Percentiles rank a stretch among this genome's conserved stretches.
These are phyloP conservation scores for Callithrix jacchus DNA, from an alignment of 2,113 vertebrate species.

Conservation along the genomic window DNA sequence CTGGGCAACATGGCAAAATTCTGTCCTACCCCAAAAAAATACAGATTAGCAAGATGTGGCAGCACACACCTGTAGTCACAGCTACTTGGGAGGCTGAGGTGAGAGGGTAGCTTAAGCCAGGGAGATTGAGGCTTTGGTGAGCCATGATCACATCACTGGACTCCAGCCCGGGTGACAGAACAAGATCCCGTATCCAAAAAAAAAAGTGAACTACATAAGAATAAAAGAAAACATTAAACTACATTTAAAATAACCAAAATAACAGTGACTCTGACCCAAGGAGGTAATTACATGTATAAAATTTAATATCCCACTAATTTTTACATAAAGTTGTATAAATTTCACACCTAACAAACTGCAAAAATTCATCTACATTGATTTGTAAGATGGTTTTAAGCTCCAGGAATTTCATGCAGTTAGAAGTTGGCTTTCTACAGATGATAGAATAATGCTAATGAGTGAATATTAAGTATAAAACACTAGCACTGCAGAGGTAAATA, in stretches of 20 bases:
- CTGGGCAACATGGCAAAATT: too few species aligned
- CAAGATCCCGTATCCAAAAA: background rate
- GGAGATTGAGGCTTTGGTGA: too few species aligned
- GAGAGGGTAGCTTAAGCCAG: too few species aligned
- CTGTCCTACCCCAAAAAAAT: too few species aligned
- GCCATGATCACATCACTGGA: too few species aligned
- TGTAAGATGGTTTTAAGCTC: slow-evolving; percentile 70
- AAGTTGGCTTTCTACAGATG: slow-evolving; percentile 51
- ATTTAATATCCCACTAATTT: slow-evolving; percentile 60
- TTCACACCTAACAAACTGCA: slow-evolving; percentile 75
- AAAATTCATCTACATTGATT: slow-evolving; percentile 71
- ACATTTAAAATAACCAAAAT: slow-evolving; percentile 54
- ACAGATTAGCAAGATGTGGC: too few species aligned
- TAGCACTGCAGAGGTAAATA: slow-evolving; percentile 68
- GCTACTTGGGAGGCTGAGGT: too few species aligned
- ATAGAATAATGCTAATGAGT: slow-evolving; percentile 66
- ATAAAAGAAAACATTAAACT: slow-evolving; percentile 62
- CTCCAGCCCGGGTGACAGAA: too few species aligned
- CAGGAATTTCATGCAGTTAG: slow-evolving; percentile 65
- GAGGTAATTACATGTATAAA: slow-evolving; percentile 57
- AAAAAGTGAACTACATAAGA: background rate
- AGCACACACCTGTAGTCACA: too few species aligned
- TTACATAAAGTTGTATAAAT: slow-evolving; percentile 70
- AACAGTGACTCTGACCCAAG: slow-evolving; percentile 39
- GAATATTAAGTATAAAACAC: slow-evolving; percentile 70